A percentile compares a stretch with the other conserved stretches of the same genome.
These are phyloP conservation scores for Dasypus novemcinctus DNA, from an alignment of 2,113 vertebrate species.

Conservation along the genomic window DNA sequence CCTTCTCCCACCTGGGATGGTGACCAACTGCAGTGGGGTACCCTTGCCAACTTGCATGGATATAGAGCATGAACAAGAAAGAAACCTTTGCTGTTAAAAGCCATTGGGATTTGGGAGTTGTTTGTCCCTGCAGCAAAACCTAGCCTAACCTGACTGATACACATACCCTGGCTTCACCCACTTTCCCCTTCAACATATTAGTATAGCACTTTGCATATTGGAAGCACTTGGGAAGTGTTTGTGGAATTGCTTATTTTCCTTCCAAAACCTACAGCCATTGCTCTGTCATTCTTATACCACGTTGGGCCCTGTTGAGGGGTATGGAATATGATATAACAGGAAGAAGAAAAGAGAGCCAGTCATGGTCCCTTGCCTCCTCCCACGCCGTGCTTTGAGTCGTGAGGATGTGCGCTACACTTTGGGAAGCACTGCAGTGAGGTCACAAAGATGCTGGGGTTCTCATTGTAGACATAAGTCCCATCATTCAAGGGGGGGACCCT, in stretches of 20 bases:
- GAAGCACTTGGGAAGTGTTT: not conserved
- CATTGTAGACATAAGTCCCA: rapidly evolving
- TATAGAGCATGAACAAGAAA: not conserved
- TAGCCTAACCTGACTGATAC: not conserved
- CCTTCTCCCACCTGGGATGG: not conserved
- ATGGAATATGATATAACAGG: not conserved
- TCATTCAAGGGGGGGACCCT: not conserved
- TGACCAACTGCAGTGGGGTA: not conserved
- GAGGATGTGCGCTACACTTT: not conserved
- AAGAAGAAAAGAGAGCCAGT: not conserved
- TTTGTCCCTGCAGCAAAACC: not conserved
- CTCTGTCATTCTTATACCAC: not conserved
- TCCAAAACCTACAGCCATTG: not conserved
- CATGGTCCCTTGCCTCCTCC: not conserved
- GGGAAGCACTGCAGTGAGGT: not conserved
- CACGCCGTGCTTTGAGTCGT: not conserved
- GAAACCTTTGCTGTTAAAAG: not conserved
- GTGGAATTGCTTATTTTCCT: not conserved
- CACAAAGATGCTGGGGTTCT: not conserved
- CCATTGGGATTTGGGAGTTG: not conserved
- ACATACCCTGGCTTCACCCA: not conserved
- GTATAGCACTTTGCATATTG: not conserved
- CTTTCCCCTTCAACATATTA: not conserved
- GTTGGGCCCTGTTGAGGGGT: not conserved
- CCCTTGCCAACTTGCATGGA: not conserved